Evolutionary conservation across 2,113 vertebrate species (phyloP).

Genomic region (Rhynchomys soricoides): DNA sequence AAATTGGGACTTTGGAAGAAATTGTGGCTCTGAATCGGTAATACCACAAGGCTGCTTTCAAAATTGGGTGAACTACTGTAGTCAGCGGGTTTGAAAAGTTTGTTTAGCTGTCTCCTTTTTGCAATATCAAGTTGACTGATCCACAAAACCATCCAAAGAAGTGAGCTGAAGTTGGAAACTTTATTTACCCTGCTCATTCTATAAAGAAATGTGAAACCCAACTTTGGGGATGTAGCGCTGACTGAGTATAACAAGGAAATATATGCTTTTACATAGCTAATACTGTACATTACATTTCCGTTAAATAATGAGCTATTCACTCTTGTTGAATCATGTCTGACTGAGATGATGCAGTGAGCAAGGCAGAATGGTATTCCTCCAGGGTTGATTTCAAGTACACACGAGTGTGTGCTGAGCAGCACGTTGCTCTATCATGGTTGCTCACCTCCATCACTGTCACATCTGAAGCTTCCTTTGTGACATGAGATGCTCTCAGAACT

Average conservation of each 20-base stretch:
- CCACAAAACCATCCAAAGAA: not conserved
- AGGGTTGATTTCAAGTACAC: not conserved
- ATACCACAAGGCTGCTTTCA: not conserved
- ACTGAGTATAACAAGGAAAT: not conserved
- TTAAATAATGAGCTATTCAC: constrained; percentile 12
- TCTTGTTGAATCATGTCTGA: not conserved
- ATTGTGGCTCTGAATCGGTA: not conserved
- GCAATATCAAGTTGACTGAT: not conserved
- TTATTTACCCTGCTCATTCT: not conserved
- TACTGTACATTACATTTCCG: not conserved
- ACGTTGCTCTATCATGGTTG: not conserved
- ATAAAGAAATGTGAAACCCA: not conserved
- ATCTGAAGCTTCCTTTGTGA: not conserved
- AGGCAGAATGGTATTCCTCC: not conserved
- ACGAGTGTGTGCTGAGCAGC: not conserved
- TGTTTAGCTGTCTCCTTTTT: not conserved
- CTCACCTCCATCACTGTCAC: not conserved
- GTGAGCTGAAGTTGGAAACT: not conserved
- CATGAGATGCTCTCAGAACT: not conserved
- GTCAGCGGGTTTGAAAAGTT: not conserved
- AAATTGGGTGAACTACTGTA: not conserved
- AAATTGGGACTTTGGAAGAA: constrained; percentile 42
- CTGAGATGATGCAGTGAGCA: not conserved
- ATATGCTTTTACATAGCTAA: not conserved
- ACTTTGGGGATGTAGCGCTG: not conserved